Conservation (phyloP, 2,888 invertebrate genomes). For the Drosophila putrida region DNA sequence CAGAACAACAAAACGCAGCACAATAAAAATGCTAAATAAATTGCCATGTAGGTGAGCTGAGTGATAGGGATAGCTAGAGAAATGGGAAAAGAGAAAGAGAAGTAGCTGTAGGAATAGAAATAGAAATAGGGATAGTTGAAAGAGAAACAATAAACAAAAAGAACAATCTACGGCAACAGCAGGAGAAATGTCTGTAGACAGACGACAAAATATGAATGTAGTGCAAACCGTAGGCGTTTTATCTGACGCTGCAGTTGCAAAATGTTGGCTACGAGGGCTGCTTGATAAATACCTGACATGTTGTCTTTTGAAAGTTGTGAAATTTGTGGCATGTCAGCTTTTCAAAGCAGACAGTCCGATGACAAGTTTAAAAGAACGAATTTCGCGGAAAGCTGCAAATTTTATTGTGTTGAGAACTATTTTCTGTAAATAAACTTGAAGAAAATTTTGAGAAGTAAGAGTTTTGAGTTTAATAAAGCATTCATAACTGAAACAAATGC, state of each 20-base stretch:
- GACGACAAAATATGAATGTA: conserved; percentile 67
- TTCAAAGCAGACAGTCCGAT: no score
- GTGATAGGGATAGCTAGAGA: conserved; percentile 23
- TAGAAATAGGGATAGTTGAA: conserved; percentile 44
- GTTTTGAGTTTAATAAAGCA: no score
- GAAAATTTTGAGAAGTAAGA: no score
- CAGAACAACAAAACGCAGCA: conserved; percentile 62
- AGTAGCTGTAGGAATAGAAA: conserved; percentile 5
- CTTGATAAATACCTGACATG: no score
- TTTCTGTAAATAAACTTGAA: no score
- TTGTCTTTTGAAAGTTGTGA: no score
- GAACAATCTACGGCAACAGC: conserved; percentile 39
- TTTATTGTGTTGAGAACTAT: no score
- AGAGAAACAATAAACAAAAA: conserved; percentile 55
- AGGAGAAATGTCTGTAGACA: conserved; percentile 46
- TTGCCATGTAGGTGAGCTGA: conserved; percentile 55
- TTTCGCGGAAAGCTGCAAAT: no score
- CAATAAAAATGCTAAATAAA: conserved; percentile 79
- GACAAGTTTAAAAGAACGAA: no score
- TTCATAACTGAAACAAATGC: no score
- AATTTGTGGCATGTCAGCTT: no score
- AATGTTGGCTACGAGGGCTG: conserved; percentile 1
- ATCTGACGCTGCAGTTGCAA: conserved; percentile 25
- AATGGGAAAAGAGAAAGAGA: neutral
- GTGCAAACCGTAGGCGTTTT: conserved; percentile 75